Evolutionary conservation across 2,888 invertebrate genomes (phyloP), one percentile per base, ranked within the genome.

Genomic region (Eilema depressum): DNA sequence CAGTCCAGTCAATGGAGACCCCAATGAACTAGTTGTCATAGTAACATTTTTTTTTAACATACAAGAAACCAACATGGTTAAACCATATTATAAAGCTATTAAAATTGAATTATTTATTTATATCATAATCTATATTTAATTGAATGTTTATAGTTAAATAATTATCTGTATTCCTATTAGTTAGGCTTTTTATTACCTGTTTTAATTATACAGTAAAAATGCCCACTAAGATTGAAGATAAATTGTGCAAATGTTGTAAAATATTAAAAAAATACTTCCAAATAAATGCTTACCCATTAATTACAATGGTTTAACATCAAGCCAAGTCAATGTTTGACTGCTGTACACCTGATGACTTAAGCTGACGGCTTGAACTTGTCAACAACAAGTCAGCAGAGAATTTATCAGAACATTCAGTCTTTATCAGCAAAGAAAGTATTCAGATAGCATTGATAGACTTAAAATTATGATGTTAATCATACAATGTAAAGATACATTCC

Each of bases 381-480:
- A 64, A 64, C 47, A 64, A 20, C 53, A 57, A 47, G 23, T 30
- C 25, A 26, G 8, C 33, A 37, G 30, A 4, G 7, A 60, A 76
- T 76, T 79, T 79, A 79, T 79, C 69, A 76, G 23, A 71, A 62
- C 64, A 65, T 73, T 59, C 56, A 41, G 70, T 30, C 17, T 66
- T 70, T 79, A 79, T 79, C 82, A 76, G 69, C 68, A 62, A 23
- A 68, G 77, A 82, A 82, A 70, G 60, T 67, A 68, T 57, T 37
- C 53, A 41, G 56, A 41, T 41, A 62, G 28, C 33, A 33, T 53
- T 30, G 37, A 68, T 68, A 68, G n/a, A 53, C 67, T 60, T 53
- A 62, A 68, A 68, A 68, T 67, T 20, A 72, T 79, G 69, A 63
- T 20, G n/a, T 64, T 69, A 64, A 64, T 64, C 59, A 60, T 11